Evolutionary conservation across 2,888 invertebrate species (phyloP), one percentile per base, ranked within the genome.

Genomic region (Diadegma fenestrale): DNA sequence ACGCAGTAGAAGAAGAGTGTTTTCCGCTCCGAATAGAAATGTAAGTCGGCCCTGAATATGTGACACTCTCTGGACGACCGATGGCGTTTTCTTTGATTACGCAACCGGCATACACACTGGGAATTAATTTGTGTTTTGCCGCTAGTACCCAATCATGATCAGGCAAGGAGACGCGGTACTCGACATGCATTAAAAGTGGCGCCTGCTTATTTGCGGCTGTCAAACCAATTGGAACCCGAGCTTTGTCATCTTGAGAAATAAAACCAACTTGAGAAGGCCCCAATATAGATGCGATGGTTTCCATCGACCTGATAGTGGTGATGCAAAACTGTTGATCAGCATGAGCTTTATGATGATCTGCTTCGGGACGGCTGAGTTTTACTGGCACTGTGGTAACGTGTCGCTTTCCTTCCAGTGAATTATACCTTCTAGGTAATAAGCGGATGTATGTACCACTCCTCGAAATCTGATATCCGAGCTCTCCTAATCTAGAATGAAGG

Each of bases 21-120:
- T 92, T 92, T 3, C 89, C 91, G 76, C 88, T 88, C 17, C 91
- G 61, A 17, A 93, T 91, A 10, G 93, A 91, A 61, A 94, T 89
- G 88, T 93, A 93, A 75, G 94, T 94, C 73, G 94, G 94, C 17
- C 94, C 94, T 79, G 89, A 91, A 82, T 93, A 93, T 43, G 89
- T 77, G 41, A 94, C 93, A 69, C 92, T 92, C 89, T 92, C 80
- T 81, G 89, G 88, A 64, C 88, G 84, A 69, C 91, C 91, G 83
- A 89, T 61, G 51, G 81, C 87, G 85, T 90, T 87, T 26, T 71
- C 66, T 63, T 89, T 88, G 7, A 93, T 88, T 54, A 68, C 78
- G 58, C 90, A 85, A 8, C 73, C 88, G 19, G 90, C 92, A 88
- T 92, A 92, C 1, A 93, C 91, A 19, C 89, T 90, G 2, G 91